Evolutionary conservation across 2,113 vertebrate species (phyloP).

Genomic region (Pitta sordida): DNA sequence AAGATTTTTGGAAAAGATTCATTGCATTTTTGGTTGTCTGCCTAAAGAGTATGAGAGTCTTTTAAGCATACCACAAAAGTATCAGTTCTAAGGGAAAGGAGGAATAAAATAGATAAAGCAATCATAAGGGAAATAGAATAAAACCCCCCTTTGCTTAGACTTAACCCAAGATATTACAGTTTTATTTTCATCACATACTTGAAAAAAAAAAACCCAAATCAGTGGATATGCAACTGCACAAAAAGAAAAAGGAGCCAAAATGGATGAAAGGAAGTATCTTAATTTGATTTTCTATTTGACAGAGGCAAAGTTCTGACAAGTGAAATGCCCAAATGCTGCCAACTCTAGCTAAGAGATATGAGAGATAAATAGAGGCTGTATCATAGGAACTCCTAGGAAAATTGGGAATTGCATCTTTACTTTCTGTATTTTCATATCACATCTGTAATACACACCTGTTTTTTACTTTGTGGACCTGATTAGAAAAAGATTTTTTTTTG

Average conservation of each 20-base stretch:
- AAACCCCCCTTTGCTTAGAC: not conserved
- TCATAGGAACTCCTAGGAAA: not conserved
- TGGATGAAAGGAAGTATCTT: not conserved
- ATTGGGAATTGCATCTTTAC: not conserved
- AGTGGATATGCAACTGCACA: not conserved
- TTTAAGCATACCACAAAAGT: not conserved
- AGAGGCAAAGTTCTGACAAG: not conserved
- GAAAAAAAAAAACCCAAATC: not conserved
- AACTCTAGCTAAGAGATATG: not conserved
- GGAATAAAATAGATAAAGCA: not conserved
- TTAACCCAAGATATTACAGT: not conserved
- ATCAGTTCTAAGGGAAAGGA: not conserved
- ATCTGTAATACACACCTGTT: not conserved
- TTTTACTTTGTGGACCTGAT: not conserved
- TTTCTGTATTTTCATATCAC: not conserved
- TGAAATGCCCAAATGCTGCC: not conserved
- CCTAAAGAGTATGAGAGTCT: not conserved
- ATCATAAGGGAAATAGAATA: not conserved
- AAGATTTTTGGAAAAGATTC: conserved; percentile 21
- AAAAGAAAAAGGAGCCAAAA: not conserved
- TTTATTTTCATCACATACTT: not conserved
- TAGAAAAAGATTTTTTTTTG: not conserved
- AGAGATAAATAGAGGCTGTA: not conserved
- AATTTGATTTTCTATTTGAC: not conserved
- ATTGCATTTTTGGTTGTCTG: conserved; percentile 6